Evolutionary conservation across 2,888 invertebrate species (phyloP).

Genomic region (Folsomia manolachei): DNA sequence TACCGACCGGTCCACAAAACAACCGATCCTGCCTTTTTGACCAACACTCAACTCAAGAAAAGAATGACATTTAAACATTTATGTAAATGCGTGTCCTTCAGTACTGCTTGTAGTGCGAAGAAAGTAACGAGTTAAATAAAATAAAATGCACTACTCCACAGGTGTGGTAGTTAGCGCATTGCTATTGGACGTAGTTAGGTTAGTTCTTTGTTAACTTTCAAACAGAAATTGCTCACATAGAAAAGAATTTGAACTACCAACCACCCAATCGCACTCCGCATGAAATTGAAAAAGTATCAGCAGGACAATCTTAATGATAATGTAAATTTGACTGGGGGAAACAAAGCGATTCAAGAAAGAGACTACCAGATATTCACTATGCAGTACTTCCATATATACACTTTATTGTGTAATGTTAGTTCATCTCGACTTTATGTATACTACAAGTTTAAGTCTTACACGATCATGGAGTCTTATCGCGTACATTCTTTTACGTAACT

Average conservation of each 20-base stretch:
- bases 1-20: background rate
- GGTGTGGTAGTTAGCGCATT: background rate
- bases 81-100: background rate
- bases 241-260: background rate
- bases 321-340: background rate
- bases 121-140: background rate
- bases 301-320: constrained; percentile 3
- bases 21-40: background rate
- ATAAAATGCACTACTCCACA: background rate
- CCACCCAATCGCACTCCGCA: background rate
- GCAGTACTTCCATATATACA: no score
- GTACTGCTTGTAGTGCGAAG: background rate
- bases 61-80: background rate
- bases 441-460: no score
- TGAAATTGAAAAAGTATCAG: no score
- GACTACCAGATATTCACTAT: no score
- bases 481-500: background rate
- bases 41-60: background rate
- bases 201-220: no score
- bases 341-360: background rate
- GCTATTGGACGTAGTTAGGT: background rate
- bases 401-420: no score
- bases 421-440: no score
- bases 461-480: background rate
- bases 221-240: background rate